Base-by-base conservation (phyloP, 2,113 vertebrate species). In the Malaclemys terrapin region DNA sequence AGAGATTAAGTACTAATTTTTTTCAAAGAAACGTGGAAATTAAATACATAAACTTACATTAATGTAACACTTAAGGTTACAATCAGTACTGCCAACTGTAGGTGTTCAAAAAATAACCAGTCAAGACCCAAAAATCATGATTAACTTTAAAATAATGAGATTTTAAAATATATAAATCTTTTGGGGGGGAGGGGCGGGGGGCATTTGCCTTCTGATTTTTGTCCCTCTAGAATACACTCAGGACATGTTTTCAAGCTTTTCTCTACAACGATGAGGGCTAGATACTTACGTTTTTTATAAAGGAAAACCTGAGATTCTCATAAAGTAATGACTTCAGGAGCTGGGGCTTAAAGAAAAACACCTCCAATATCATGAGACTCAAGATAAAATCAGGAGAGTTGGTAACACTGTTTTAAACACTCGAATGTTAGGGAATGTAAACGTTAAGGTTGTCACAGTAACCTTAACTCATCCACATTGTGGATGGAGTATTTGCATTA, bases 401-500 rank as follows among this genome's bases (percentile, higher is more conserved):
- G 65, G 35, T 38, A 19, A 38, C 65, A 38, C n/a, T 19, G 19
- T 54, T 54, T 54, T 54, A 35, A 72, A 72, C n/a, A 38, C 65
- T 72, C 16, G 8, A 9, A 72, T n/a, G n/a, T n/a, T 72, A 38
- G 9, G 65, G n/a, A 31, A 35, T 69, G 65, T 57, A 57, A 27
- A 57, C 12, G 11, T 69, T 69, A 19, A 19, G n/a, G 65, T 72
- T 72, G 2, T 38, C n/a, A 38, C 20, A 22, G 65, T 72, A 72
- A 72, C 19, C 65, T 38, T 72, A 72, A 72, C n/a, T 22, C 25
- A 13, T 31, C 3, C 16, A 80, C 5, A 1, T 3, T 10, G 53
- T 4, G 6, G 5, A 0, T 1, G 6, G 3, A 13, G 56, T 29
- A n/a, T 69, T 5, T 10, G 65, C 3, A 5, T 14, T 54, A 16